phyloP scores from a whole-genome alignment of 2,113 vertebrate genomes.

The Leucosticte australis region DNA sequence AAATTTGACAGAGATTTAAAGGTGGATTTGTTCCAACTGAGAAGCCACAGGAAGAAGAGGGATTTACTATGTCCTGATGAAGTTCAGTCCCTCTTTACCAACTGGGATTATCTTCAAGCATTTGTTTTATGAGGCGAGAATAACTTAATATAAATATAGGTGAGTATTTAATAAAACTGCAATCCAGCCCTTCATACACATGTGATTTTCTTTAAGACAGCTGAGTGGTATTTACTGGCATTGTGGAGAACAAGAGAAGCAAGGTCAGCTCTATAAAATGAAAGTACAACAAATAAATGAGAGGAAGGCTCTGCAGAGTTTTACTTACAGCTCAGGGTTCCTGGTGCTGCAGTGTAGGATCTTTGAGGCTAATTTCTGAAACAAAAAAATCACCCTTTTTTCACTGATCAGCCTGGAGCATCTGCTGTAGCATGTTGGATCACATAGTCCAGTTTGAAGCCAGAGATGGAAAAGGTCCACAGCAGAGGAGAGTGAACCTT shows the following conservation, averaged over 20 bases:
- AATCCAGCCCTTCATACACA: not conserved
- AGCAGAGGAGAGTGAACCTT: rapidly evolving
- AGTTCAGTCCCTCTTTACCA: not conserved
- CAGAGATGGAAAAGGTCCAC: not conserved
- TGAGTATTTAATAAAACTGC: not conserved
- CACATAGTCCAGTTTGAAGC: not conserved
- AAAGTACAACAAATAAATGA: not conserved
- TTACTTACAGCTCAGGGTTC: not conserved
- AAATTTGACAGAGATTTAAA: not conserved
- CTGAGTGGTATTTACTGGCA: not conserved
- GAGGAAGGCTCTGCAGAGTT: not conserved
- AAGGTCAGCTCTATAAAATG: not conserved
- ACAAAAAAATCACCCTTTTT: not conserved
- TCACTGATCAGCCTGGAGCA: rapidly evolving
- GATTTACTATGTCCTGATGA: not conserved
- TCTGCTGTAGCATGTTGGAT: not conserved
- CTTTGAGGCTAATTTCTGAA: not conserved
- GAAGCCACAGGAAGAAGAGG: not conserved
- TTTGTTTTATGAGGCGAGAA: not conserved
- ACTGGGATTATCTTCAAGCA: not conserved
- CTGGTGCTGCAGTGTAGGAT: not conserved
- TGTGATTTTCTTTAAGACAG: not conserved
- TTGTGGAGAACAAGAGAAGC: not conserved
- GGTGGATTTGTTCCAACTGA: not conserved
- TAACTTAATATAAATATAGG: not conserved